phyloP scores from a whole-genome alignment of 30 jellyfish, hydroid and myxozoan genomes.

The Clytia hemisphaerica region DNA sequence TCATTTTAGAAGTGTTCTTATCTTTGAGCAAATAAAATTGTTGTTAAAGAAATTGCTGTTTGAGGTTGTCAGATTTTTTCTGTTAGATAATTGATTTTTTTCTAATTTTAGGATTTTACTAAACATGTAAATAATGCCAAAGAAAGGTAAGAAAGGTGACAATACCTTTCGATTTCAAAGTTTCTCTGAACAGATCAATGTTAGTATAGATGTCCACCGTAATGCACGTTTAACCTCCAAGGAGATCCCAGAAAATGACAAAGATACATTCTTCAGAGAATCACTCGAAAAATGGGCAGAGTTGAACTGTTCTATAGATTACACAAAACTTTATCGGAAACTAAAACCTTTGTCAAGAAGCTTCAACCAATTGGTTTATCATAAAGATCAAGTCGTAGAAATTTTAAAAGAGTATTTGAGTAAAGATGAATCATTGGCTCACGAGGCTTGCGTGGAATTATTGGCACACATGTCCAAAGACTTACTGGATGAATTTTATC shows the following conservation, averaged over 20 bases:
- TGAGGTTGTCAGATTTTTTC: too few relatives aligned
- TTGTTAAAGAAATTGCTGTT: too few relatives aligned
- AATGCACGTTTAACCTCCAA: constrained; percentile 29
- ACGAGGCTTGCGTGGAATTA: constrained; percentile 72
- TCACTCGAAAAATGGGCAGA: constrained; percentile 62
- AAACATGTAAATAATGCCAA: too few relatives aligned
- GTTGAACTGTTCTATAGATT: constrained; percentile 70
- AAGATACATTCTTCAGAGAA: constrained; percentile 84
- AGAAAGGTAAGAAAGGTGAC: constrained; percentile 30
- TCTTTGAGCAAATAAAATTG: too few relatives aligned
- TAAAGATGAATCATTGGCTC: constrained; percentile 32
- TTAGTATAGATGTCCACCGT: constrained; percentile 68
- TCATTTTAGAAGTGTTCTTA: too few relatives aligned
- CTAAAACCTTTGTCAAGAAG: constrained; percentile 47
- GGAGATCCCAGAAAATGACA: constrained; percentile 66
- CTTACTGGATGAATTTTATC: constrained; percentile 56
- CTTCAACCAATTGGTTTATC: constrained; percentile 51
- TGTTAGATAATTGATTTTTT: too few relatives aligned
- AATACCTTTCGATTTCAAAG: constrained; percentile 58
- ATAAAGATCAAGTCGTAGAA: constrained; percentile 49
- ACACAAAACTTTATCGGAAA: constrained; percentile 34
- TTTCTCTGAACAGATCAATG: constrained; percentile 52
- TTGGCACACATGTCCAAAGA: constrained; percentile 68
- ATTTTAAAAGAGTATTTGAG: constrained; percentile 33
- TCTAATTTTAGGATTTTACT: too few relatives aligned